A percentile compares a stretch with the other conserved stretches of the same genome.
Evolutionary conservation across 1,140 invertebrate genomes (phyloP).

Genomic region (Meloidogyne exigua): DNA sequence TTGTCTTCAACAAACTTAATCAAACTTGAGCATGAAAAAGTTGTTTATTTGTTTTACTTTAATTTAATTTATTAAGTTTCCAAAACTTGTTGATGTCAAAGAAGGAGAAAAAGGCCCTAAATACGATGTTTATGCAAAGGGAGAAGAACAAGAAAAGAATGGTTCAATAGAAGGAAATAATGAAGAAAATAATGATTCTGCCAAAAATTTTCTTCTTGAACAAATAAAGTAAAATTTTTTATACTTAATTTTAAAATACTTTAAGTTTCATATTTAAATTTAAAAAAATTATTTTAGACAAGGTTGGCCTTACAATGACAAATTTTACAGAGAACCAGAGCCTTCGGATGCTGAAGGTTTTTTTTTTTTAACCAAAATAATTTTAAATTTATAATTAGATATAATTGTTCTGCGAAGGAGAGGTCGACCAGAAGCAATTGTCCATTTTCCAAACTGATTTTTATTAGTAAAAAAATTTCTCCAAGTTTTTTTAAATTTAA

Average conservation of each 20-base stretch:
- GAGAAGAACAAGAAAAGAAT: not conserved
- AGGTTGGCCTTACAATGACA: conserved; percentile 50
- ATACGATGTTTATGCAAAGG: not conserved
- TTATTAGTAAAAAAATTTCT: not conserved
- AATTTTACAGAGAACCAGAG: conserved; percentile 44
- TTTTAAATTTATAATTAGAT: conserved; percentile 34
- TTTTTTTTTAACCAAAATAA: not conserved
- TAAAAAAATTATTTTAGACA: conserved; percentile 29
- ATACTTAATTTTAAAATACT: not conserved
- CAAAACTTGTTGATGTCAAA: not conserved
- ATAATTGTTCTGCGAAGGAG: conserved; percentile 36
- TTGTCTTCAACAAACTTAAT: too few species aligned
- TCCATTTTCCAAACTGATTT: conserved; percentile 45
- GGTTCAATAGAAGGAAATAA: not conserved
- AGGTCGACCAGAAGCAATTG: conserved; percentile 37
- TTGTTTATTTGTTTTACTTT: too few species aligned
- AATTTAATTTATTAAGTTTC: too few species aligned
- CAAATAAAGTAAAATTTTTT: conserved; percentile 22
- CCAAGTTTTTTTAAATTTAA: too few species aligned
- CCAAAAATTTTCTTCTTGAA: conserved; percentile 38
- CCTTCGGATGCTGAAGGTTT: conserved; percentile 3
- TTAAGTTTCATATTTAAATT: too few species aligned
- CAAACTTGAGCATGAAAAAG: too few species aligned
- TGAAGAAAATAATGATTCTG: conserved; percentile 11
- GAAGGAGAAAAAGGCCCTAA: not conserved